Evolutionary conservation across 1,140 invertebrate genomes (phyloP).

Genomic region (Hylyphantes graminicola): DNA sequence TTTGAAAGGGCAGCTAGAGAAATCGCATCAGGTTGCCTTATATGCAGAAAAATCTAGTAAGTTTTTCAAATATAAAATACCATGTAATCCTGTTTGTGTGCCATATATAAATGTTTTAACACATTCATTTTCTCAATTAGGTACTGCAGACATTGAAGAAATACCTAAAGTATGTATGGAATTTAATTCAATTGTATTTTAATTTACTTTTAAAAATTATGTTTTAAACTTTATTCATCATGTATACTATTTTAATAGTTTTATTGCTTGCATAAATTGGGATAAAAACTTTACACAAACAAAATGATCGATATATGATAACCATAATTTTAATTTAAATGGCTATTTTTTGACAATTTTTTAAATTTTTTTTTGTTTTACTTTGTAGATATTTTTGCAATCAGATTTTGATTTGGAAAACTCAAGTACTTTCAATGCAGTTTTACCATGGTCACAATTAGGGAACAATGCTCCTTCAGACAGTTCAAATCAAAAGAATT

Average conservation of each 20-base stretch:
- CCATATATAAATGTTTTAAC: background rate
- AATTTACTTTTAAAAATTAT: background rate
- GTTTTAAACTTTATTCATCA: background rate
- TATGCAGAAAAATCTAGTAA: constrained; percentile 24
- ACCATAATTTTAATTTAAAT: background rate
- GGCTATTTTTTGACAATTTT: background rate
- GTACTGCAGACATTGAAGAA: constrained; percentile 47
- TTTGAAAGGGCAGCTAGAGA: constrained; percentile 1
- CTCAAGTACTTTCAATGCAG: constrained; percentile 83
- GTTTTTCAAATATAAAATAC: background rate
- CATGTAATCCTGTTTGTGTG: too few species aligned
- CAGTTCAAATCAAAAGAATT: constrained; percentile 60
- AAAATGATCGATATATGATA: background rate
- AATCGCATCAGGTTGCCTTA: background rate
- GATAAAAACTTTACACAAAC: background rate
- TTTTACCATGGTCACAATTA: constrained; percentile 76
- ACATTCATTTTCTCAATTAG: background rate
- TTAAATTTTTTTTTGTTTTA: constrained; percentile 27
- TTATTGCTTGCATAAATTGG: background rate
- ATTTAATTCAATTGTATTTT: background rate
- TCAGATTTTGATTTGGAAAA: constrained; percentile 84
- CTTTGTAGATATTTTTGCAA: constrained; percentile 81
- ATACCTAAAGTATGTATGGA: constrained; percentile 39
- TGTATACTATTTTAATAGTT: background rate
- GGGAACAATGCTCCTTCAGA: constrained; percentile 62